Evolutionary conservation across 2,888 invertebrate genomes (phyloP), one percentile per base, ranked within the genome.

Genomic region (Drosophila sordidapex): DNA sequence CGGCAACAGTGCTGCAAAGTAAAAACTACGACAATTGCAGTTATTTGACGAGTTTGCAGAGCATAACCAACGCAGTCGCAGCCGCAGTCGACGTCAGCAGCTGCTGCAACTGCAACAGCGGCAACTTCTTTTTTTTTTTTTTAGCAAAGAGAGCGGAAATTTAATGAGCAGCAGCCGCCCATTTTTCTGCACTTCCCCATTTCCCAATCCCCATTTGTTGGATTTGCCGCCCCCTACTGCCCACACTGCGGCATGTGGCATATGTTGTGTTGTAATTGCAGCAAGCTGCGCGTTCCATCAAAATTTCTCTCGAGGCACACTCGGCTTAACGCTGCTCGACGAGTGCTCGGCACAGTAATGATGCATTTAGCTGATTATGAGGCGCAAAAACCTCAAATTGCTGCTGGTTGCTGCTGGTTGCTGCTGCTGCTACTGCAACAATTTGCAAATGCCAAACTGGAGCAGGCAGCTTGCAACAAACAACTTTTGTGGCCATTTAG

Each of bases 11-110:
- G 79, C 66, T 31, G 77, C 57, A 71, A 73, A 75, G 74, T 61
- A 59, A 51, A 68, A 76, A 76, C 85, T 89, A 89, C 87, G 76
- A 89, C 90, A 90, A 90, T 89, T 86, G 89, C 86, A 90, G 90
- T 89, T 89, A 86, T 86, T 86, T 86, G 71, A 86, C 86, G 88
- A 86, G 82, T 89, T 89, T 86, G 88, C 89, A 86, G 90, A 86
- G 90, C 86, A 90, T 74, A 85, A 89, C 90, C 78, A 68, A 62
- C 64, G 69, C 81, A 79, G 53, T 43, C 66, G 48, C 35, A 31
- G 54, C 25, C 25, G 38, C 10, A 7, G 46, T 8, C 49, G 25
- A 2, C 56, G 25, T 13, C 57, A 18, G 13, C 56, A 18, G 13
- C 61, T 27, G 15, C 73, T n/a, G n/a, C 64, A 29, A 31, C 59